Conservation (phyloP, 2,113 vertebrate genomes). For the Petrocephalus zakoni region DNA sequence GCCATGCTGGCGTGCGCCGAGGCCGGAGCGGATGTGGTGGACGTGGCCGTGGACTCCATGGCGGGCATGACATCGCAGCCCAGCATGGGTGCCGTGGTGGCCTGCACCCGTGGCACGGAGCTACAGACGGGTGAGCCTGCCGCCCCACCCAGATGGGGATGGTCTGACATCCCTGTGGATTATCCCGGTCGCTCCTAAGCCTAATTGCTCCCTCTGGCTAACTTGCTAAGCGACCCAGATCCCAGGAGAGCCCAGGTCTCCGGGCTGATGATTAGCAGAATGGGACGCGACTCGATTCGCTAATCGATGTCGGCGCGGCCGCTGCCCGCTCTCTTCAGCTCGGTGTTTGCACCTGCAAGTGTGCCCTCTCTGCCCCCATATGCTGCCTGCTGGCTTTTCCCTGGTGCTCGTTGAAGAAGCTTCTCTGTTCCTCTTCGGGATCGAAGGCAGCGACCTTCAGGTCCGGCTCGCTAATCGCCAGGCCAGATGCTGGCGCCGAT, state of each 20-base stretch:
- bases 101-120: conserved; percentile 76
- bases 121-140: conserved; percentile 72
- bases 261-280: neutral
- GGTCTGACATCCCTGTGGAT: neutral
- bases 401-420: neutral
- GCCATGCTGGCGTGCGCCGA: conserved; percentile 85
- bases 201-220: neutral
- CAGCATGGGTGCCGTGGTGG: conserved; percentile 91
- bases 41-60: conserved; percentile 89
- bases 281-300: neutral
- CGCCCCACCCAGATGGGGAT: neutral
- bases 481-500: neutral
- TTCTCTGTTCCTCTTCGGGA: neutral
- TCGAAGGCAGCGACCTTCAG: neutral
- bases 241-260: neutral
- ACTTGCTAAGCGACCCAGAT: neutral
- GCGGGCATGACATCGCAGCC: conserved; percentile 93
- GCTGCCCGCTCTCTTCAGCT: neutral
- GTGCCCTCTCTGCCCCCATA: no score
- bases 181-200: neutral
- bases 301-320: neutral
- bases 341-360: neutral
- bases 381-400: no score
- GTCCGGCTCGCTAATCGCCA: neutral
- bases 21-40: conserved; percentile 83